A percentile compares a stretch with the other conserved stretches of the same genome.
These are phyloP conservation scores for Geotrypetes seraphini DNA, from an alignment of 2,797 vertebrate species.

Conservation along the genomic window DNA sequence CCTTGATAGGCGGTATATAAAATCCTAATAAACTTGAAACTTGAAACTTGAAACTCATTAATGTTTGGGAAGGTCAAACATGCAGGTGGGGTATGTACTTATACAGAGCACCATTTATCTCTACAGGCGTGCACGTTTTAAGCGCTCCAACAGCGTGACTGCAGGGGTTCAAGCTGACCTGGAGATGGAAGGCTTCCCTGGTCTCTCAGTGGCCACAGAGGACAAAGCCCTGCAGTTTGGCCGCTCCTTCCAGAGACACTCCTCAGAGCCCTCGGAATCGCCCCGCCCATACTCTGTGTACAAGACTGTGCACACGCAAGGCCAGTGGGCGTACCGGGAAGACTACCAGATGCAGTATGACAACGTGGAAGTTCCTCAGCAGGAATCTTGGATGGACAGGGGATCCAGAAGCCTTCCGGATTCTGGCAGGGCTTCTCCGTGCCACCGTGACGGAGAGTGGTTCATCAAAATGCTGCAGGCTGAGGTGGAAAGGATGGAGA, in stretches of 20 bases:
- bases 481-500: slow-evolving; percentile 94
- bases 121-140: slow-evolving; percentile 83
- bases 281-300: slow-evolving; percentile 83
- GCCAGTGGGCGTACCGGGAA: slow-evolving; percentile 94
- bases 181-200: slow-evolving; percentile 82
- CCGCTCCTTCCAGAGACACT: slow-evolving; percentile 90
- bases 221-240: slow-evolving; percentile 95
- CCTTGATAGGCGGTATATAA: too few species aligned
- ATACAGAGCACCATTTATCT: too few species aligned
- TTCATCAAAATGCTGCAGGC: slow-evolving; percentile 91
- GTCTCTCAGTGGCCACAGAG: slow-evolving; percentile 77
- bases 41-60: too few species aligned
- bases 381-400: slow-evolving; percentile 66
- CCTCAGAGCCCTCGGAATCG: slow-evolving; percentile 83
- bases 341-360: slow-evolving; percentile 78
- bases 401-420: slow-evolving; percentile 91
- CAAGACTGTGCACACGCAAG: slow-evolving; percentile 96
- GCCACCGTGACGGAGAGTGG: slow-evolving; percentile 89
- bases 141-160: slow-evolving; percentile 96
- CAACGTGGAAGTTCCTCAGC: slow-evolving; percentile 54
- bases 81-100: too few species aligned
- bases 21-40: too few species aligned
- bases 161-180: slow-evolving; percentile 95
- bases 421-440: slow-evolving; percentile 86
- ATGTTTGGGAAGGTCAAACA: too few species aligned